Evolutionary conservation across 2,888 invertebrate genomes (phyloP).

Genomic region (Corbicula japonica): DNA sequence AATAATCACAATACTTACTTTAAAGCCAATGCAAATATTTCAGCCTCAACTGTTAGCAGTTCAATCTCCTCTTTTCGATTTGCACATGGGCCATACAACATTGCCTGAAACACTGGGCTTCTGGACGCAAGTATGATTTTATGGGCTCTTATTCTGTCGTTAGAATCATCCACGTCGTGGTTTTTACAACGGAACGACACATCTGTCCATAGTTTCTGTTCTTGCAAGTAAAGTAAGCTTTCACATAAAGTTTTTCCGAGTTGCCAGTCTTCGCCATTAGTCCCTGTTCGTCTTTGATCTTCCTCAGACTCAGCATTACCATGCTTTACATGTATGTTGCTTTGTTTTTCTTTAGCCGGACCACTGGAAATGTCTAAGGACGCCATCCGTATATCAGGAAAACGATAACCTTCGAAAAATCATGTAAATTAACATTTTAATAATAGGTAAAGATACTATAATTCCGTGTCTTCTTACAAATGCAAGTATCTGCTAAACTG

Average conservation of each 20-base stretch:
- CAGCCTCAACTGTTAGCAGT: constrained; percentile 5
- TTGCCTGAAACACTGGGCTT: constrained; percentile 33
- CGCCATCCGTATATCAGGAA: too few relatives aligned
- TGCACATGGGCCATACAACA: constrained; percentile 25
- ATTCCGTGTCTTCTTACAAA: too few relatives aligned
- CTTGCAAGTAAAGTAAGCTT: background rate
- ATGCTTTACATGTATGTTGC: too few relatives aligned
- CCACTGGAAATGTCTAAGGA: too few relatives aligned
- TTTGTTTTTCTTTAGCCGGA: too few relatives aligned
- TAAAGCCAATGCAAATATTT: constrained; percentile 10
- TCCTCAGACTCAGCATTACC: too few relatives aligned
- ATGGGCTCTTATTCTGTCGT: constrained; percentile 25
- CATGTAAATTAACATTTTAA: too few relatives aligned
- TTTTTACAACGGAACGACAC: constrained; percentile 30
- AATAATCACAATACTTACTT: constrained; percentile 20
- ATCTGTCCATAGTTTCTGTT: constrained; percentile 21
- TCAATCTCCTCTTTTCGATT: constrained; percentile 8
- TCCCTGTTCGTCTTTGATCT: too few relatives aligned
- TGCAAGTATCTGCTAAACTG: too few relatives aligned
- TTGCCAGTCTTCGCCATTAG: constrained; percentile 23
- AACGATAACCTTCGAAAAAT: too few relatives aligned
- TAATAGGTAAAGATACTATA: too few relatives aligned
- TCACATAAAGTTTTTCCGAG: background rate
- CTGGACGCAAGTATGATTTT: constrained; percentile 27
- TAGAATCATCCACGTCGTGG: background rate